A percentile compares a stretch with the other conserved stretches of the same genome.
Evolutionary conservation across 1,140 invertebrate species (phyloP).

Genomic region (Ooceraea biroi): DNA sequence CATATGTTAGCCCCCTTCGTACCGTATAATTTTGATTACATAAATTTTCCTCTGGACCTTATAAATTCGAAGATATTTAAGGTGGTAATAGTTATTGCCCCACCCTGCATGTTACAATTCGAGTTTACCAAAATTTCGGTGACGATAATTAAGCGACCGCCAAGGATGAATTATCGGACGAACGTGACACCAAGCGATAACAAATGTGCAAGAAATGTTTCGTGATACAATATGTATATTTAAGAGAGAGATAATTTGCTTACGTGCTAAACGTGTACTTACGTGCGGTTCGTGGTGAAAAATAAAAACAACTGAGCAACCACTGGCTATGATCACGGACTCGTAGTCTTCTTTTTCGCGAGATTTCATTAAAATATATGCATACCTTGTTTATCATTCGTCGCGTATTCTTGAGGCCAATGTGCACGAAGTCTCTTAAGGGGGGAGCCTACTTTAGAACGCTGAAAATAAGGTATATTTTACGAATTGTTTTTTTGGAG

Average conservation of each 20-base stretch:
- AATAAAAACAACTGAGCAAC: not conserved
- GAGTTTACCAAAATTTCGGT: not conserved
- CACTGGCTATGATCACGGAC: not conserved
- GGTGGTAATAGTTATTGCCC: too few species aligned
- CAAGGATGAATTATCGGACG: not conserved
- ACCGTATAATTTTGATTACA: too few species aligned
- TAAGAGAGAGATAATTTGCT: conserved; percentile 17
- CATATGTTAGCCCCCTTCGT: too few species aligned
- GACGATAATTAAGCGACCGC: not conserved
- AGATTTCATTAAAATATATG: conserved; percentile 61
- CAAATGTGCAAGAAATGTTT: not conserved
- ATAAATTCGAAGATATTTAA: too few species aligned
- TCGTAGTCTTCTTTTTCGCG: not conserved
- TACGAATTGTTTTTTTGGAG: too few species aligned
- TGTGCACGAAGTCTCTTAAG: conserved; percentile 60
- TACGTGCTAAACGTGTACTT: not conserved
- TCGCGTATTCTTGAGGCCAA: conserved; percentile 68
- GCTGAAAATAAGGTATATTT: too few species aligned
- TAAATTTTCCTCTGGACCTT: too few species aligned
- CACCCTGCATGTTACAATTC: too few species aligned
- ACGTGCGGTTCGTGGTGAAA: not conserved
- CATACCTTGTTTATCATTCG: conserved; percentile 77
- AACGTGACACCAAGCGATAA: not conserved
- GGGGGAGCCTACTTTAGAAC: too few species aligned
- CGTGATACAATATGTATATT: not conserved